Percentiles rank a stretch among this genome's conserved stretches.
These are phyloP conservation scores for Argynnis bischoffii DNA, from an alignment of 2,888 invertebrate species.

Conservation along the genomic window DNA sequence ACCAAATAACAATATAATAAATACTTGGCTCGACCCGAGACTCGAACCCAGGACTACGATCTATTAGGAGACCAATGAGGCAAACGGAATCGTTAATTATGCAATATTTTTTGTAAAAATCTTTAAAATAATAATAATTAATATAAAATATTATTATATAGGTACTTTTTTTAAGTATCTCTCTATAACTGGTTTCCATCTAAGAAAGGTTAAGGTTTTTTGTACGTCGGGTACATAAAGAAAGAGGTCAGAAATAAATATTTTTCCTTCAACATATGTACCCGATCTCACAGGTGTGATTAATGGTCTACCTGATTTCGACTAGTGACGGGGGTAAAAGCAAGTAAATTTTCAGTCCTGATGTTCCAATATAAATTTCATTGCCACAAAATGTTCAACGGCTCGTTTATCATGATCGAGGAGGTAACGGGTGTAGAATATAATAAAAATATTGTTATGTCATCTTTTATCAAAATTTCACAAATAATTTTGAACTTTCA, in stretches of 20 bases:
- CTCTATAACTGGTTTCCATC: too few species aligned
- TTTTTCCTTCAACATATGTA: conserved; percentile 38
- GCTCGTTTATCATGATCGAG: conserved; percentile 37
- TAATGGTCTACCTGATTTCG: conserved; percentile 66
- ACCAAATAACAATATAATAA: too few species aligned
- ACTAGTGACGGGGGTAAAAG: conserved; percentile 63
- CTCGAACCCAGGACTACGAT: too few species aligned
- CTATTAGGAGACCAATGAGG: too few species aligned
- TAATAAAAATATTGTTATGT: conserved; percentile 30
- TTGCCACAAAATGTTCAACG: conserved; percentile 53
- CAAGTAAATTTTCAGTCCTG: conserved; percentile 56
- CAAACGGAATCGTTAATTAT: too few species aligned
- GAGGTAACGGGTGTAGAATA: conserved; percentile 21
- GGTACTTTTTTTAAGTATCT: too few species aligned
- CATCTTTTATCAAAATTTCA: conserved; percentile 24
- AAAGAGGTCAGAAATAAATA: conserved; percentile 21
- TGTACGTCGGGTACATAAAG: too few species aligned
- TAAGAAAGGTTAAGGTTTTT: too few species aligned
- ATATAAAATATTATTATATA: too few species aligned
- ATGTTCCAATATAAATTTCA: conserved; percentile 57
- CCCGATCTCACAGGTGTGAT: conserved; percentile 61
- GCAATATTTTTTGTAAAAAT: too few species aligned
- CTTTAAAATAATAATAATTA: too few species aligned
- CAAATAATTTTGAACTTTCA: conserved; percentile 18
- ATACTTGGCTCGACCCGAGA: too few species aligned